These are phyloP conservation scores for Patella depressa DNA, from an alignment of 2,888 invertebrate species.

Conservation along the genomic window DNA sequence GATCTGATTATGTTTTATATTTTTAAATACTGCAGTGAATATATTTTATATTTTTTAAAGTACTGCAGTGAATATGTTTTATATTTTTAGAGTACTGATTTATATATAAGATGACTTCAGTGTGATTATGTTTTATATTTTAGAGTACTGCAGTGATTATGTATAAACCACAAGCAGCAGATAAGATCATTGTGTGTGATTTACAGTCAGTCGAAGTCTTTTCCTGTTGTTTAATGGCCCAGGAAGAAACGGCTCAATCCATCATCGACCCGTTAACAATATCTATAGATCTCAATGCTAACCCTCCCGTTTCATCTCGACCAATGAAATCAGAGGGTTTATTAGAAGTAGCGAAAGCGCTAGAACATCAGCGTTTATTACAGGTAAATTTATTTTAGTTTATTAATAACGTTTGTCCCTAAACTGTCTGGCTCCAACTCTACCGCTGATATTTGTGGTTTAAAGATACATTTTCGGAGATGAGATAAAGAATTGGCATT, in stretches of 20 bases:
- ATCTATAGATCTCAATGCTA: slow-evolving; percentile 64
- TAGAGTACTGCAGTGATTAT: slow-evolving; percentile 90
- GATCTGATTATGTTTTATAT: no score
- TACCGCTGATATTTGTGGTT: no score
- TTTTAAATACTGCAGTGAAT: no score
- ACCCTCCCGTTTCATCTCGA: slow-evolving; percentile 55
- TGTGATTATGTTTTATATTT: slow-evolving; percentile 32
- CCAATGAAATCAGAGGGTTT: slow-evolving; percentile 52
- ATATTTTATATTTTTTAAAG: no score
- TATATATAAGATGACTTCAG: no score
- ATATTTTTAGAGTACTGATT: no score
- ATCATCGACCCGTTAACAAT: slow-evolving; percentile 94
- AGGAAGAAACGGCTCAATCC: slow-evolving; percentile 92
- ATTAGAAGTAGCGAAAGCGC: slow-evolving; percentile 56
- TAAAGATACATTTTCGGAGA: no score
- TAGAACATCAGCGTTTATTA: slow-evolving; percentile 60
- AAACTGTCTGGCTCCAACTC: no score
- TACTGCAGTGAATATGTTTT: no score
- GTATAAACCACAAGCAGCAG: slow-evolving; percentile 79
- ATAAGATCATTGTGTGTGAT: slow-evolving; percentile 87
- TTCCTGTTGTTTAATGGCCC: slow-evolving; percentile 89
- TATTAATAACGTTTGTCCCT: background rate
- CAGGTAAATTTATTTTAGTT: slow-evolving; percentile 51
- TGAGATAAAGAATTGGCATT: no score
- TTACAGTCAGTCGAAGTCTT: slow-evolving; percentile 91